A percentile compares a stretch with the other conserved stretches of the same genome.
phyloP scores from a whole-genome alignment of 2,797 vertebrate genomes.

The Clarias pachynema region DNA sequence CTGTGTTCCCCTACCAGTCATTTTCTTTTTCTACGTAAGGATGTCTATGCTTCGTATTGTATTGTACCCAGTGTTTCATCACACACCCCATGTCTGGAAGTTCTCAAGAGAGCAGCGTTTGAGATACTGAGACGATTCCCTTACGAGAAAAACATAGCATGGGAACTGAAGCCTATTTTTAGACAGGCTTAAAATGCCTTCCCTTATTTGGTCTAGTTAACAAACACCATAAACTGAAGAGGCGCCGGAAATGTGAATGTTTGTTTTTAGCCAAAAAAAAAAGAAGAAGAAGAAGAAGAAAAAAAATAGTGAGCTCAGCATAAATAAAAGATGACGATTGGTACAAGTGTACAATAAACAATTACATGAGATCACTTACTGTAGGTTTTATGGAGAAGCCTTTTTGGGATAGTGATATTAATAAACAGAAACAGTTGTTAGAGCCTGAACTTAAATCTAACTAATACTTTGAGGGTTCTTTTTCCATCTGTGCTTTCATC shows the following conservation, averaged over 20 bases:
- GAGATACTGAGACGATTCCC: constrained; percentile 56
- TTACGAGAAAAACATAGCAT: constrained; percentile 69
- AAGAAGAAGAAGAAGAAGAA: not conserved
- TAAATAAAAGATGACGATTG: not conserved
- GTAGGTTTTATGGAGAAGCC: constrained; percentile 3
- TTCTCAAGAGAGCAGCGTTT: constrained; percentile 31
- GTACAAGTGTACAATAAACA: too few relatives aligned
- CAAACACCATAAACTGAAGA: constrained; percentile 62
- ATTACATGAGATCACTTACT: not conserved
- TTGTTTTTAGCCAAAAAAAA: not conserved
- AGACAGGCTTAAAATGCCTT: constrained; percentile 75
- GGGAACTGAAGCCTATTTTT: constrained; percentile 75
- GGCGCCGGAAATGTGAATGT: constrained; percentile 61
- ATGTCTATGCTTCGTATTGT: not conserved
- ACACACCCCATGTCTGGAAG: constrained; percentile 46
- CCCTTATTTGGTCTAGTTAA: constrained; percentile 79
- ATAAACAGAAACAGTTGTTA: not conserved
- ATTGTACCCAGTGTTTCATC: constrained; percentile 24
- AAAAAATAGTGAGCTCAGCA: not conserved
- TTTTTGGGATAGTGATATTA: not conserved
- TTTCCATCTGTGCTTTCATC: constrained; percentile 1
- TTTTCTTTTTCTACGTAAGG: constrained; percentile 13
- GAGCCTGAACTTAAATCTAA: not conserved
- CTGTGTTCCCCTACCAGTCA: not conserved
- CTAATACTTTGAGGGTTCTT: not conserved